Evolutionary conservation across 2,113 vertebrate species (phyloP), one percentile per base, ranked within the genome.

Genomic region (Coracopsis vasa): DNA sequence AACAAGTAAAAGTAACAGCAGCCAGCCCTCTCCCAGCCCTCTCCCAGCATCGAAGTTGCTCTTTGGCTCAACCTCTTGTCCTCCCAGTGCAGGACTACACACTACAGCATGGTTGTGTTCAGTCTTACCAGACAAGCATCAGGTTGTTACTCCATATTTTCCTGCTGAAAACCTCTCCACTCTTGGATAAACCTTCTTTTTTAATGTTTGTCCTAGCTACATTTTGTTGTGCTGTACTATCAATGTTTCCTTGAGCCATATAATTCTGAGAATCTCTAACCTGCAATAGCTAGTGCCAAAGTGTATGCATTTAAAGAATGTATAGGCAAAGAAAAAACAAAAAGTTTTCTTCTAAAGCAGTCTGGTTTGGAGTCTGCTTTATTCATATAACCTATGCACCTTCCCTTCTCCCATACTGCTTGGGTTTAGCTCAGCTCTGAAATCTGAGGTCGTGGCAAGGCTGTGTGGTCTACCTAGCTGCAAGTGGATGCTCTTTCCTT

Each of bases 101-200:
- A 23, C 29, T 29, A 31, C 66, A 74, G 42, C 42, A 33, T 0
- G 0, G 7, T 6, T 81, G 42, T 15, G 2, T 39, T 67, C 56
- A 62, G 35, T 25, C 33, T 84, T 35, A 78, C 7, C 33, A 74
- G 51, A 58, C 18, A 33, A 84, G n/a, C 7, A 50, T n/a, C 70
- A 25, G 25, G 45, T 77, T 72, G 47, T 56, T 35, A 47, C 27
- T 71, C 28, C 61, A 42, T 18, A 61, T 42, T 56, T 78, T 83
- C 50, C n/a, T 74, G 33, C 3, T 66, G 64, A 70, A 95, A 88
- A 86, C 29, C 45, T 37, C 45, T 61, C 45, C 37, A 25, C 15
- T 84, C 45, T 42, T 73, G 39, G 67, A 33, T 39, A 82, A 91
- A 33, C 11, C 0, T 0, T 77, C 3, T 51, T 78, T 6, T 69